Base-by-base conservation (phyloP, 2,888 invertebrate species). In the Bombylius major region DNA sequence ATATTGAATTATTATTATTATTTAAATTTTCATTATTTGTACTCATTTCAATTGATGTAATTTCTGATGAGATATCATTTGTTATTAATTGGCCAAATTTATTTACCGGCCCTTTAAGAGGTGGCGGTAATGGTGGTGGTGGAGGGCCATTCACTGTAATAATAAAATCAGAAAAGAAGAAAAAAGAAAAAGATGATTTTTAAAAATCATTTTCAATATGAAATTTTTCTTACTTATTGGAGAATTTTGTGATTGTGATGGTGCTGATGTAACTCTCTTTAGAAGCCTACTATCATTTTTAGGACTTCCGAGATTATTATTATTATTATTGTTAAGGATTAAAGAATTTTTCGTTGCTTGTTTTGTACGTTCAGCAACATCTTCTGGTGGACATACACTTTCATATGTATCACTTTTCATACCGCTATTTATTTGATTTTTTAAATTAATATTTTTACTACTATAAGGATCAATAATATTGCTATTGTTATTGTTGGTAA, bases 101-200 rank as follows among this genome's bases (percentile, higher is more conserved):
- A 23, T 54, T 54, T 50, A 56, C 33, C 0, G 76, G 73, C 0
- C 75, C 75, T 5, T 77, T 77, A 1, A 79, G 70, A 0, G 80
- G 78, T 1, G 80, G 81, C 0, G 84, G 83, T 14, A 86, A 82
- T 0, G 86, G 86, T 0, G 86, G 87, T 0, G 86, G 86, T 0
- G 86, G 86, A 0, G 86, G 84, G 0, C 85, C 73, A 60, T 63
- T 70, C 1, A 65, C 73, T 69, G 42, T 14, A 54, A 36, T 55
- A 53, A 31, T 52, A 56, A 50, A 55, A 44, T 51, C 14, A 39
- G 13, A 9, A 33, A 56, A 48, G 34, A 32, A 48, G 54, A 45
- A 39, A 50, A n/a, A 53, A 44, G 42, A 39, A n/a, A n/a, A n/a
- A n/a, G n/a, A n/a, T n/a, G 12, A 7, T 12, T 45, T 51, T 44